Percentiles rank a stretch among this genome's conserved stretches.
These are phyloP conservation scores for Ariopsis seemanni DNA, from an alignment of 2,113 vertebrate genomes.

Conservation along the genomic window DNA sequence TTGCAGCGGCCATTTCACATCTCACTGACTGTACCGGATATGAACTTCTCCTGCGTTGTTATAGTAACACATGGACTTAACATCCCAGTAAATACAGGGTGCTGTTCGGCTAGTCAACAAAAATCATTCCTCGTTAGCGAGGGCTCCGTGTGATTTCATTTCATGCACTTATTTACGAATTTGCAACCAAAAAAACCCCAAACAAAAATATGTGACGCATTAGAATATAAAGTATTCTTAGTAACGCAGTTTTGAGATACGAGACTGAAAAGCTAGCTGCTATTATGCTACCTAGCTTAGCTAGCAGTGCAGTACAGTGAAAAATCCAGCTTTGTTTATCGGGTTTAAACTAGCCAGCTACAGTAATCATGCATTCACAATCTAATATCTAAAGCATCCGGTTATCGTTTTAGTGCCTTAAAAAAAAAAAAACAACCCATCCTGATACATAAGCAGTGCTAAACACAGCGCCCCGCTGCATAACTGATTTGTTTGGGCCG, in stretches of 20 bases:
- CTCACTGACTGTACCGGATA: neutral
- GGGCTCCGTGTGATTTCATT: neutral
- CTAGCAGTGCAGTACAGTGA: neutral
- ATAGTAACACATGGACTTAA: neutral
- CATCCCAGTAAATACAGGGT: neutral
- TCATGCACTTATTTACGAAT: neutral
- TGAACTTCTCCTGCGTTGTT: neutral
- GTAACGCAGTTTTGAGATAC: neutral
- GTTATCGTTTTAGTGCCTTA: neutral
- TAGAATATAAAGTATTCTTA: neutral
- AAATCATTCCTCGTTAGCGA: neutral
- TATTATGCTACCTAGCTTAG: conserved; percentile 26
- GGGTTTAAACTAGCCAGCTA: neutral
- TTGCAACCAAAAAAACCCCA: neutral
- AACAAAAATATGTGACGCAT: too few relatives aligned
- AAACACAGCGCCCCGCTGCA: neutral
- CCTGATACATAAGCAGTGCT: too few relatives aligned
- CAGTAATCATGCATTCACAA: neutral
- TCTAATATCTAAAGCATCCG: neutral
- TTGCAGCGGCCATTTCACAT: too few relatives aligned
- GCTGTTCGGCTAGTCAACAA: neutral
- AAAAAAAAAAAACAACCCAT: neutral
- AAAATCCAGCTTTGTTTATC: neutral
- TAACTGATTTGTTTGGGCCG: conserved; percentile 27
- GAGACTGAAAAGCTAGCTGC: neutral